Base-by-base conservation (phyloP, 2,113 vertebrate genomes). In the Amazona guildingii region DNA sequence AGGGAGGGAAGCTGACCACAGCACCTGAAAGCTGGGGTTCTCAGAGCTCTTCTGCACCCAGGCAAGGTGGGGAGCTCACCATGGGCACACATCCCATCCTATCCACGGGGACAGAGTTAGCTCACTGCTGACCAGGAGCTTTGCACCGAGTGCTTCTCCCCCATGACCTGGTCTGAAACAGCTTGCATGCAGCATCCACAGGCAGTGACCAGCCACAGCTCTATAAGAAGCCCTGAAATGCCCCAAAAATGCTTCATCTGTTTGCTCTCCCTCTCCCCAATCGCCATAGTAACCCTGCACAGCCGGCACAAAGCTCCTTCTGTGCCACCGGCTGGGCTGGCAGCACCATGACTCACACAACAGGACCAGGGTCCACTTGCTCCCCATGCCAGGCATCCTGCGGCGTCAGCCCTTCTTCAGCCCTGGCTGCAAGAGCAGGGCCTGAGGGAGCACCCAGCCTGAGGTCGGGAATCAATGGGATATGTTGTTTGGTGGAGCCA, bases 231-330 rank as follows among this genome's bases (percentile, higher is more conserved):
- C 83, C 88, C 95, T 66, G 41, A 80, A 91, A 82, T 24, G 5
- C 55, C 57, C 61, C 21, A 3, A 7, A 59, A 59, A 59, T 24
- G 37, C 73, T 95, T 89, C 28, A 78, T 94, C 90, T 52, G 69
- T 86, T 94, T 93, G 83, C 94, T 91, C 81, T 94, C 92, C 91
- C 77, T 93, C 91, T 96, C 86, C 91, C 81, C 88, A 37, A 82
- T 93, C 76, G 74, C 95, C 94, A 97, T 87, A 91, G 96, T 59
- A 94, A 96, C 77, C 76, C 62, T 0, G 7, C 59, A 31, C 16
- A 63, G 79, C 44, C 13, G 0, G 87, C 87, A 97, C 96, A 97
- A 97, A 84, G 96, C 88, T 3, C 74, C 95, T 76, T 96, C 92
- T 97, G 91, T 96, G 95, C 90, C n/a, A 21, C 73, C 3, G 2